These are phyloP conservation scores for Oceanodroma tethys DNA, from an alignment of 2,113 vertebrate genomes.

Conservation along the genomic window DNA sequence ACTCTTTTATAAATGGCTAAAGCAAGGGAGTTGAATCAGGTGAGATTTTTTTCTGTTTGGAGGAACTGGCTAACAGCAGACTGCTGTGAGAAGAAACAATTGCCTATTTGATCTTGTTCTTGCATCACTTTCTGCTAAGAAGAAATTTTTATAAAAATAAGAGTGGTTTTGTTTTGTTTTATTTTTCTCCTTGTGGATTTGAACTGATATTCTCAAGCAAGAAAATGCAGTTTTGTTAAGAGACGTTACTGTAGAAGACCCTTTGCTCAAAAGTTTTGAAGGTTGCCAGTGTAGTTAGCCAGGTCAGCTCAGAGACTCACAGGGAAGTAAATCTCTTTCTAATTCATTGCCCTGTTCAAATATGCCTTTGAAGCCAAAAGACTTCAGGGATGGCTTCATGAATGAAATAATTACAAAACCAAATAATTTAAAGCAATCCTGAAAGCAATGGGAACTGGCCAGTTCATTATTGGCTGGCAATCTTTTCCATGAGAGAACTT, in stretches of 20 bases:
- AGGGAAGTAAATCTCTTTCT: neutral
- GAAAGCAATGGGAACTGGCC: neutral
- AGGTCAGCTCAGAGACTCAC: neutral
- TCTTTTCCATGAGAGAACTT: neutral
- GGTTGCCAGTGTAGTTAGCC: neutral
- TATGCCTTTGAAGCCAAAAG: neutral
- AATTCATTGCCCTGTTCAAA: neutral
- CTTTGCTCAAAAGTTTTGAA: neutral
- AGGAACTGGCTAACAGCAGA: neutral
- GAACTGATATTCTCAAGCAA: neutral
- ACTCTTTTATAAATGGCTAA: neutral
- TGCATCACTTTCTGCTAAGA: neutral
- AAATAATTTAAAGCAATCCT: neutral
- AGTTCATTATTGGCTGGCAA: neutral
- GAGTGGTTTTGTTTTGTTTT: neutral
- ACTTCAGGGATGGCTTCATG: neutral
- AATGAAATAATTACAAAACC: neutral
- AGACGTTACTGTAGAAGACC: neutral
- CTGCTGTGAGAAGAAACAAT: neutral
- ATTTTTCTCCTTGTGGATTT: neutral
- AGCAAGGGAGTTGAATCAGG: neutral
- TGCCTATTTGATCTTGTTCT: neutral
- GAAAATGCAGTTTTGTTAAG: neutral
- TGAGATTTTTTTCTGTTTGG: neutral
- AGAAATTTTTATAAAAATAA: neutral